Evolutionary conservation across 2,113 vertebrate genomes (phyloP), one percentile per base, ranked within the genome.

Genomic region (Antennarius striatus): DNA sequence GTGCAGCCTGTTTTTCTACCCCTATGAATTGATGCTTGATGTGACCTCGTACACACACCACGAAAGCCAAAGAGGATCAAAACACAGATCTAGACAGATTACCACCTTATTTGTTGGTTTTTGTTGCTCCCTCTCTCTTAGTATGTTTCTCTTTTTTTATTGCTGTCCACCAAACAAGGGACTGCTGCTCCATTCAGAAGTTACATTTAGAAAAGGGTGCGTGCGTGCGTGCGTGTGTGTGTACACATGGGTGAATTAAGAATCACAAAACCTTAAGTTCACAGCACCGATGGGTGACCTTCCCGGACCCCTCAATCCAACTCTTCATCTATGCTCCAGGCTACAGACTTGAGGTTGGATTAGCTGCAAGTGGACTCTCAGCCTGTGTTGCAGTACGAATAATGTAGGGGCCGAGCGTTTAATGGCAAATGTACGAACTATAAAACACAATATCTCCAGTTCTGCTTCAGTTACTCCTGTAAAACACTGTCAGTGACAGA

Each of bases 11-110:
- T 40, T 75, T 71, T 70, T 60, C 60, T 79, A 40, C 75, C 78
- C 56, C 30, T 85, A 66, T 86, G 61, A 67, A 58, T 75, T 79
- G 57, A 56, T 68, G 73, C 85, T 66, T 76, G 57, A 75, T 83
- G 83, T 77, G 83, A 86, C 85, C 81, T 79, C 81, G 40, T 60
- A 68, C 76, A 76, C 64, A 56, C 30, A 55, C 53, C 46, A 63
- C 0, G 32, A 73, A 56, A 75, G 78, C 84, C 79, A 83, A 88
- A 87, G 84, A 88, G 85, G 84, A 89, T 90, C 86, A 89, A 73
- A 45, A n/a, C 56, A 76, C 3, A 77, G 82, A 89, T 85, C 79
- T 66, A 81, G 75, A 83, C 75, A 83, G 83, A 87, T 89, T 87
- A 88, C 83, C 71, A 73, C 71, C 67, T 58, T 82, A 77, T 78